Evolutionary conservation across 2,113 vertebrate species (phyloP).

Genomic region (Hemichromis elongatus): DNA sequence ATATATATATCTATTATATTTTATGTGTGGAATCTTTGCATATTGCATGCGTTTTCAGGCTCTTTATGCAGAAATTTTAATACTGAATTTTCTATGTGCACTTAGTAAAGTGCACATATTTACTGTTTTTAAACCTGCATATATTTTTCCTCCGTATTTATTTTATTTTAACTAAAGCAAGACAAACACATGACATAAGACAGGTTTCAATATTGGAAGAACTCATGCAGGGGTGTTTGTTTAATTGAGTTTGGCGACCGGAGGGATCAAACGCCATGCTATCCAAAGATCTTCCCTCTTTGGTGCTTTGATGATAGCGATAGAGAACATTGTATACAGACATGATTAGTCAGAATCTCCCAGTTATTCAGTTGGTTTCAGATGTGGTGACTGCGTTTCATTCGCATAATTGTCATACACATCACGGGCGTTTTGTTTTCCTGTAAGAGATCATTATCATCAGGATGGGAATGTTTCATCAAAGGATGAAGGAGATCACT

Average conservation of each 20-base stretch:
- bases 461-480: background rate
- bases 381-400: background rate
- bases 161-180: background rate
- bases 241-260: background rate
- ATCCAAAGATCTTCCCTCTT: background rate
- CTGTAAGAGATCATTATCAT: background rate
- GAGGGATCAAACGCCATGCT: background rate
- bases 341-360: background rate
- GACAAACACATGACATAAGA: background rate
- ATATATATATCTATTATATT: no score
- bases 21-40: background rate
- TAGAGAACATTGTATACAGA: background rate
- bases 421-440: background rate
- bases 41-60: background rate
- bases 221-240: background rate
- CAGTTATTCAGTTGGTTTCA: background rate
- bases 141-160: background rate
- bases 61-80: background rate
- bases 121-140: background rate
- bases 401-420: background rate
- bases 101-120: background rate
- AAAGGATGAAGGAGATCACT: background rate
- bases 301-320: background rate
- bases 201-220: background rate
- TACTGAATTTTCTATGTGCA: background rate